Conservation (phyloP, 2,113 vertebrate species). For the Leptodactylus fuscus region DNA sequence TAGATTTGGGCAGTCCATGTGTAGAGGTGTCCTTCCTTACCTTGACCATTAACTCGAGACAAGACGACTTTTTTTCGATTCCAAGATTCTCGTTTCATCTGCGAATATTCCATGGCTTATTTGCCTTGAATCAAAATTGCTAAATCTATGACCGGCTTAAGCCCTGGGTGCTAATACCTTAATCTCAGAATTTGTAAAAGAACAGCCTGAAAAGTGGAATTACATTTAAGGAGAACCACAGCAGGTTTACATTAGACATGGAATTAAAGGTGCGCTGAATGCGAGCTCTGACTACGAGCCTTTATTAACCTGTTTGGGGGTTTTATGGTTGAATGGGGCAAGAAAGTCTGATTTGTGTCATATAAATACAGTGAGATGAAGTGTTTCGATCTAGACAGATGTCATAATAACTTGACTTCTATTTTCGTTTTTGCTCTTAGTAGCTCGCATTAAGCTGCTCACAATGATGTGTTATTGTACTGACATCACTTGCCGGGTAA, state of each 20-base stretch:
- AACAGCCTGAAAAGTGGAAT: neutral
- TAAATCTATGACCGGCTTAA: neutral
- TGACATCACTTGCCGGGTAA: neutral
- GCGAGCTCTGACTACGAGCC: neutral
- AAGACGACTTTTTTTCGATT: no score
- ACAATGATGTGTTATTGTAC: conserved; percentile 1
- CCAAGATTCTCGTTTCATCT: no score
- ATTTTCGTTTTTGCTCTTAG: conserved; percentile 32
- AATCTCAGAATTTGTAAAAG: neutral
- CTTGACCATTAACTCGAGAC: no score
- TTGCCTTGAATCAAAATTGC: no score
- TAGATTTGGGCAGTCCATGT: no score
- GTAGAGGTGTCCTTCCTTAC: no score
- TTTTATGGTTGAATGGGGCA: conserved; percentile 17
- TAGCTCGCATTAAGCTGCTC: neutral
- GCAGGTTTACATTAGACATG: conserved; percentile 25
- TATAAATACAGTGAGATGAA: neutral
- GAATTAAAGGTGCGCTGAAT: conserved; percentile 4
- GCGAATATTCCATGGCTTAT: no score
- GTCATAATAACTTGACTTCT: neutral
- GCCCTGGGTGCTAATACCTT: neutral
- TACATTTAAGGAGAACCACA: conserved; percentile 9
- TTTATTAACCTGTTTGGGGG: neutral
- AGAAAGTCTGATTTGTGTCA: conserved; percentile 21
- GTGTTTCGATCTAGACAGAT: conserved; percentile 7